phyloP scores from a whole-genome alignment of 2,888 invertebrate species.

The Trichopoda pennipes region DNA sequence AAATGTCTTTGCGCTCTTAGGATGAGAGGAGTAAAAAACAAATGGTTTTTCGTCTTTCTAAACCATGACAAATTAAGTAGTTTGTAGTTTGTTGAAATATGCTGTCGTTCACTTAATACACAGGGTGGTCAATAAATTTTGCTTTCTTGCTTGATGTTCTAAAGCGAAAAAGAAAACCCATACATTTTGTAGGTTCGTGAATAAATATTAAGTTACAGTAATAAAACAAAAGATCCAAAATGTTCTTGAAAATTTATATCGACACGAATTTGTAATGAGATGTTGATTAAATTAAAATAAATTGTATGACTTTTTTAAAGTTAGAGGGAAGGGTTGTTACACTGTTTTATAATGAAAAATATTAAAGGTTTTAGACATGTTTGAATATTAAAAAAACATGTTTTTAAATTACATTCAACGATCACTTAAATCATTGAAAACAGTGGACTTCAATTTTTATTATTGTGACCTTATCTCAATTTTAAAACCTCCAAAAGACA shows the following conservation, averaged over 20 bases:
- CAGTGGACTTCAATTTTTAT: too few species aligned
- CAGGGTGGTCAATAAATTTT: slow-evolving; percentile 34
- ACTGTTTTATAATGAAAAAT: too few species aligned
- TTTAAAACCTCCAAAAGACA: too few species aligned
- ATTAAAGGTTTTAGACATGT: too few species aligned
- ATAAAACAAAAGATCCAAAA: neutral
- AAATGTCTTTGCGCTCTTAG: neutral
- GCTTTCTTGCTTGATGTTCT: neutral
- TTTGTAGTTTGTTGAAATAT: slow-evolving; percentile 1
- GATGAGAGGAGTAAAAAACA: neutral
- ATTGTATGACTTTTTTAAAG: neutral
- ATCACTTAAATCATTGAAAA: too few species aligned
- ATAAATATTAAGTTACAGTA: slow-evolving; percentile 4
- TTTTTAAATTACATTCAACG: too few species aligned
- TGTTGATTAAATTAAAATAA: slow-evolving; percentile 4
- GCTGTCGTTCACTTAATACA: neutral
- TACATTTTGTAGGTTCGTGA: slow-evolving; percentile 17
- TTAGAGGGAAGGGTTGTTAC: too few species aligned
- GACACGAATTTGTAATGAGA: slow-evolving; percentile 11
- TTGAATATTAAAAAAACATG: too few species aligned
- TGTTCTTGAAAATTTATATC: neutral
- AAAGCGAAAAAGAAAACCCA: neutral
- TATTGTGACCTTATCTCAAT: too few species aligned
- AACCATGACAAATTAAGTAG: neutral
- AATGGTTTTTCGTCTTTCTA: neutral